Percentiles rank a stretch among this genome's conserved stretches.
Evolutionary conservation across 2,888 invertebrate species (phyloP).

Genomic region (Acleris emargana): DNA sequence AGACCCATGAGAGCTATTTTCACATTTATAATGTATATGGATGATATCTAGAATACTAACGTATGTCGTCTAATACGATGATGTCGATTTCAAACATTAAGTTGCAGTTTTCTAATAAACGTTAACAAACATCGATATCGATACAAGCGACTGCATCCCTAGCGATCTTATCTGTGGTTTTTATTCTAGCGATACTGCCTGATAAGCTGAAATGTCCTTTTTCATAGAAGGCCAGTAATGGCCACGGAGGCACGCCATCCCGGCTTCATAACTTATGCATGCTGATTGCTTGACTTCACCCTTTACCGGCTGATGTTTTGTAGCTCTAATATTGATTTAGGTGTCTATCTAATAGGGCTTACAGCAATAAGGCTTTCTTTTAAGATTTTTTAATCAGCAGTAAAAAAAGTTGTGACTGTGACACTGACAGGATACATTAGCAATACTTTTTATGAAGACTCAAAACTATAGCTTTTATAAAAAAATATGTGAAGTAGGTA

Average conservation of each 20-base stretch:
- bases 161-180: conserved; percentile 78
- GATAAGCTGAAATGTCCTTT: conserved; percentile 83
- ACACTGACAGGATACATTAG: too few relatives aligned
- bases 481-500: too few relatives aligned
- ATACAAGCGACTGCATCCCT: conserved; percentile 44
- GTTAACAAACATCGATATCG: conserved; percentile 43
- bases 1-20: too few relatives aligned
- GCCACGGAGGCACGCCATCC: conserved; percentile 75
- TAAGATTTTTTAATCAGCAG: too few relatives aligned
- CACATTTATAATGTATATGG: too few relatives aligned
- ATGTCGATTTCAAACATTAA: too few relatives aligned
- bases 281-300: conserved; percentile 76
- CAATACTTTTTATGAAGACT: too few relatives aligned
- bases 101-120: too few relatives aligned
- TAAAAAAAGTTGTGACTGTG: too few relatives aligned
- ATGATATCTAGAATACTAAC: too few relatives aligned
- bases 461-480: too few relatives aligned
- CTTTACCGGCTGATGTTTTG: conserved; percentile 59
- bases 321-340: conserved; percentile 29
- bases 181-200: conserved; percentile 81
- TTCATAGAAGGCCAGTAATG: conserved; percentile 82
- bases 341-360: background rate
- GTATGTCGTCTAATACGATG: too few relatives aligned
- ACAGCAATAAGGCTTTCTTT: background rate
- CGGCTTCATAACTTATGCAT: conserved; percentile 78